Conservation (phyloP, 35 echinoderm and acorn worm genomes). For the Apostichopus californicus region DNA sequence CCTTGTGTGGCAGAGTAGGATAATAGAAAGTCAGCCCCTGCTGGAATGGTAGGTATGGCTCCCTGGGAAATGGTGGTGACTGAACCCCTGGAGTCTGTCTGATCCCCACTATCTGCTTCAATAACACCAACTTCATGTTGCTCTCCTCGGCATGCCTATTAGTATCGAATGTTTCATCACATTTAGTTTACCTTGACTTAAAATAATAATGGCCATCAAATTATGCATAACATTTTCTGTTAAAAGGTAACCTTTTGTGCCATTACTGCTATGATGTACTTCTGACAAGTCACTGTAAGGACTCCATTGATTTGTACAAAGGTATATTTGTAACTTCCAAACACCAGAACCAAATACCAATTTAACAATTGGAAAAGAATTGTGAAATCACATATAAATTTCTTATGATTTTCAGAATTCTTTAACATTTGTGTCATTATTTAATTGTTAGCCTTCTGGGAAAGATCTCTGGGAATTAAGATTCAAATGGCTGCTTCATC, state of each 20-base stretch:
- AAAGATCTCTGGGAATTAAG: no score
- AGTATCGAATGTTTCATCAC: background rate
- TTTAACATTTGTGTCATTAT: no score
- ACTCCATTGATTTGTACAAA: no score
- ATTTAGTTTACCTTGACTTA: background rate
- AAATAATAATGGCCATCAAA: background rate
- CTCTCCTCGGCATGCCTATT: constrained; percentile 90
- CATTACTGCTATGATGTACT: no score
- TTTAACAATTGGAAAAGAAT: no score
- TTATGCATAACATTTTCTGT: background rate
- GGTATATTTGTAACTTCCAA: no score
- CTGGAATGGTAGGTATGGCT: constrained; percentile 76
- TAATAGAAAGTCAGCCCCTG: constrained; percentile 86
- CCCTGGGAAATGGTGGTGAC: constrained; percentile 56
- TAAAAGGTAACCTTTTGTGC: background rate
- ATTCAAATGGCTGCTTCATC: no score
- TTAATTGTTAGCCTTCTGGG: no score
- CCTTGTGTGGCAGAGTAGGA: constrained; percentile 90
- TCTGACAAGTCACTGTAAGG: no score
- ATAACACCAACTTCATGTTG: constrained; percentile 85
- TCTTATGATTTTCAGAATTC: no score
- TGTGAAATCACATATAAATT: no score
- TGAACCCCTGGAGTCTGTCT: constrained; percentile 57
- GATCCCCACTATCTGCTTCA: constrained; percentile 34
- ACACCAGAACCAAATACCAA: no score